Conservation (phyloP, 2,797 vertebrate genomes). For the Babyrousa celebensis region DNA sequence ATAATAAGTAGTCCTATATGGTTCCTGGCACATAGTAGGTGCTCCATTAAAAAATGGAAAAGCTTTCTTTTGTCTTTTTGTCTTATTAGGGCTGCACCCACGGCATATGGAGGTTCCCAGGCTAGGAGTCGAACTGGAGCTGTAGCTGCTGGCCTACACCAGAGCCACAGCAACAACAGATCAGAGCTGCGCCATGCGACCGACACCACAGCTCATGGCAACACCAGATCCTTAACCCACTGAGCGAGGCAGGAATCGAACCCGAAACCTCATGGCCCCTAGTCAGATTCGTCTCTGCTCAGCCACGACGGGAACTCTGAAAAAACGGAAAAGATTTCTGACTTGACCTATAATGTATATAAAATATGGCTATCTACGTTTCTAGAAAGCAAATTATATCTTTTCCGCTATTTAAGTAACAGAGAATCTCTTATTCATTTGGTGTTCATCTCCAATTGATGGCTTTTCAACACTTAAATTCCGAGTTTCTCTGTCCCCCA, state of each 20-base stretch:
- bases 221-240: too few species aligned
- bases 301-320: background rate
- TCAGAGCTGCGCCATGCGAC: too few species aligned
- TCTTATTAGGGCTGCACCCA: too few species aligned
- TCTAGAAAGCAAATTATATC: conserved; percentile 66
- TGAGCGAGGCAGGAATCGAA: too few species aligned
- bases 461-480: conserved; percentile 75
- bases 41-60: background rate
- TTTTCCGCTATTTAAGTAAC: conserved; percentile 69
- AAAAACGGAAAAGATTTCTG: conserved; percentile 28
- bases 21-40: conserved; percentile 18
- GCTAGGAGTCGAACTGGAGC: too few species aligned
- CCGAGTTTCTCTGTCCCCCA: conserved; percentile 77
- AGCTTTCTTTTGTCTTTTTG: background rate
- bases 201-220: too few species aligned
- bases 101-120: too few species aligned
- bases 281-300: too few species aligned
- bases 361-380: background rate
- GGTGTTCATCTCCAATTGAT: conserved; percentile 71
- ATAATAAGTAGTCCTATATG: background rate
- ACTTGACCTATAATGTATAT: background rate
- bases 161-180: too few species aligned
- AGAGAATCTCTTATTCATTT: conserved; percentile 71
- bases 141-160: too few species aligned
- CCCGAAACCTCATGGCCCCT: too few species aligned